Evolutionary conservation across 2,888 invertebrate genomes (phyloP).

Genomic region (Synergus japonicus): DNA sequence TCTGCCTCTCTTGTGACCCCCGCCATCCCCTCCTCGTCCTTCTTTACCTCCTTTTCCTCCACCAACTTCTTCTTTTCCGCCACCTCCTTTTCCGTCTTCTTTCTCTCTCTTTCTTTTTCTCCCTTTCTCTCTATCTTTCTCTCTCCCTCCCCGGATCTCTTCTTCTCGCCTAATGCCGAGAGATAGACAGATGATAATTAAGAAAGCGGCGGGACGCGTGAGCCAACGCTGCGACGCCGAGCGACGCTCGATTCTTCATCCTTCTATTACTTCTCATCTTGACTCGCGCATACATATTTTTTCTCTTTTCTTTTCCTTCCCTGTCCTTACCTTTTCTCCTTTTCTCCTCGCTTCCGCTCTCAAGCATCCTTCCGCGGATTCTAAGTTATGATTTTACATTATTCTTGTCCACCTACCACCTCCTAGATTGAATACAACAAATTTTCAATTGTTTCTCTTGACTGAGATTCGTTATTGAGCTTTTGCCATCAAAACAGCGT

Average conservation of each 20-base stretch:
- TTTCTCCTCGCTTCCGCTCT: conserved; percentile 44
- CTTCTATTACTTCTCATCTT: conserved; percentile 39
- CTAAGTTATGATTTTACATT: conserved; percentile 29
- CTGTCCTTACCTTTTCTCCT: conserved; percentile 44
- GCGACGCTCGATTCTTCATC: conserved; percentile 62
- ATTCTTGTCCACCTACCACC: conserved; percentile 18
- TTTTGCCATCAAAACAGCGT: neutral
- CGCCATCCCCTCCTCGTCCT: conserved; percentile 27
- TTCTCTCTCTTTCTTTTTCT: conserved; percentile 48
- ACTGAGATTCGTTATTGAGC: neutral
- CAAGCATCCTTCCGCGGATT: conserved; percentile 22
- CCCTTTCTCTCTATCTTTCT: conserved; percentile 47
- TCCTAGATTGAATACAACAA: conserved; percentile 10
- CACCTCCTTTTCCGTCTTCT: conserved; percentile 52
- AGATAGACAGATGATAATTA: conserved; percentile 78
- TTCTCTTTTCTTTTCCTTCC: conserved; percentile 47
- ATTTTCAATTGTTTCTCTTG: neutral
- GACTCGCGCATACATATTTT: conserved; percentile 41
- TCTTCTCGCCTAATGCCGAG: conserved; percentile 68
- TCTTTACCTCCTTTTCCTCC: conserved; percentile 52
- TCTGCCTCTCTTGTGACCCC: conserved; percentile 43
- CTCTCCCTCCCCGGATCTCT: conserved; percentile 42
- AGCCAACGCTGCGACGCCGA: conserved; percentile 70
- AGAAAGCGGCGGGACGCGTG: conserved; percentile 76
- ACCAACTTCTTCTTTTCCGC: conserved; percentile 59